Evolutionary conservation across 2,113 vertebrate genomes (phyloP), one percentile per base, ranked within the genome.

Genomic region (Oreocharis arfaki): DNA sequence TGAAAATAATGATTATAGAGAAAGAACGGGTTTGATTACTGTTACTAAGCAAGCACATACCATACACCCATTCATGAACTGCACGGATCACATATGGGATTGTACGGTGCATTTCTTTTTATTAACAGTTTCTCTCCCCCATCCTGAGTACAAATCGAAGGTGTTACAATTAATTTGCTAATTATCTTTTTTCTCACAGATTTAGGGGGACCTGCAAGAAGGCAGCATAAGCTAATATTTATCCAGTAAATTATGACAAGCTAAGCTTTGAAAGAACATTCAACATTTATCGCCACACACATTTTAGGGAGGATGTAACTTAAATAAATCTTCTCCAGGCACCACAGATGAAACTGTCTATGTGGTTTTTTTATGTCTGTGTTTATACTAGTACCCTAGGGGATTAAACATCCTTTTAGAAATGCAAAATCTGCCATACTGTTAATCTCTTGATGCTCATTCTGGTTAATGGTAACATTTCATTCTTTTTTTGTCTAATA

Each of bases 1-100:
- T 95, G 94, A 90, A 96, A 95, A 87, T 95, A 96, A 93, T 92
- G 96, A 96, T 96, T 84, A 27, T 74, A 71, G 76, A 67, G 93
- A 90, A 87, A 89, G 91, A 93, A 88, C 5, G 9, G 30, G 44
- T 92, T 94, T 93, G 95, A 84, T 91, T 73, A 42, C 71, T 89
- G 83, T 80, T 93, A 41, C 94, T 89, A 55, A 87, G 89, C 91
- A 55, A 86, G 91, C 44, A 60, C 69, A 59, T 74, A 71, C 69
- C 11, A 5, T 81, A 18, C 68, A 78, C 42, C 73, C 94, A 89
- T 96, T 96, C 96, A 93, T 86, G 95, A 90, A 55, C 83, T 81
- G 44, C 35, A 23, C 18, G 3, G 85, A 87, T 21, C 63, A 59
- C 83, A 70, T 33, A 30, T 1, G n/a, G 91, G 56, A 64, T 87